phyloP scores from a whole-genome alignment of 1,140 invertebrate species.

The Coenobita brevimanus region DNA sequence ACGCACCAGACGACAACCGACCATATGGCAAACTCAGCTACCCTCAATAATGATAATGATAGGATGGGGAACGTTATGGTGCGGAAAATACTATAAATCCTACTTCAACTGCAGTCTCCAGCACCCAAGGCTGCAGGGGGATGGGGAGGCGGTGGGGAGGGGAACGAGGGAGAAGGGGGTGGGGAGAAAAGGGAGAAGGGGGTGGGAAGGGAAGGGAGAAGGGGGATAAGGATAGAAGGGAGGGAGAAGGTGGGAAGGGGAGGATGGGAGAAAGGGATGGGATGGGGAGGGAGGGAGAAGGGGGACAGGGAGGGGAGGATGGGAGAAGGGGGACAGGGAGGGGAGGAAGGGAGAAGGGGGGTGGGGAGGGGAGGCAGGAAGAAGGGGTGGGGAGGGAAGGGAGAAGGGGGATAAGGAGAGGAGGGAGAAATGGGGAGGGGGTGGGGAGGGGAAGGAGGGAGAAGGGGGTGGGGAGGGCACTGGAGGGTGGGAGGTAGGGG shows the following conservation, averaged over 20 bases:
- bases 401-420: neutral
- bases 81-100: conserved; percentile 45
- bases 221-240: neutral
- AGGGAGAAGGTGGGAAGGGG: neutral
- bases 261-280: neutral
- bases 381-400: neutral
- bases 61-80: conserved; percentile 41
- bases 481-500: neutral
- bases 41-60: conserved; percentile 51
- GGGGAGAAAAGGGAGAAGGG: neutral
- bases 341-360: neutral
- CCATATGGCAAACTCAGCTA: conserved; percentile 51
- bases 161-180: conserved; percentile 27
- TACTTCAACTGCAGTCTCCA: neutral
- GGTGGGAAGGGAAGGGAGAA: neutral
- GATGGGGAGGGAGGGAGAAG: neutral
- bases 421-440: neutral
- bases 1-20: conserved; percentile 12
- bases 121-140: neutral
- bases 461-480: too few species aligned
- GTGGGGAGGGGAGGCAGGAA: neutral
- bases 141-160: conserved; percentile 17
- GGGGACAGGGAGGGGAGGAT: neutral
- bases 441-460: neutral
- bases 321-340: neutral